A percentile compares a stretch with the other conserved stretches of the same genome.
phyloP scores from a whole-genome alignment of 2,888 invertebrate species.

The Priapulus caudatus region DNA sequence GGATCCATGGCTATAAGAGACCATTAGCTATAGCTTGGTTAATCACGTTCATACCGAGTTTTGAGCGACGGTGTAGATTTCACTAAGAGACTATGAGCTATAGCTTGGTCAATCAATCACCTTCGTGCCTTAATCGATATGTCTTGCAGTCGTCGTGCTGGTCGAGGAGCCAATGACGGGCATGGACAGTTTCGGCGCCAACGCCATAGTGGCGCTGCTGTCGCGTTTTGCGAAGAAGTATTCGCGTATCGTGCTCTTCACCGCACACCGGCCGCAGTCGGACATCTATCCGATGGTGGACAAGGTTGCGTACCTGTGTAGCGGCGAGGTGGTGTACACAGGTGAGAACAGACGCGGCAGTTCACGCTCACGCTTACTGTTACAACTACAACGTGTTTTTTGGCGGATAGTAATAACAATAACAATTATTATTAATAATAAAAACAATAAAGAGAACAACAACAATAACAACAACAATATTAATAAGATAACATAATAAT shows the following conservation, averaged over 20 bases:
- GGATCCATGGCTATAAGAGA: too few relatives aligned
- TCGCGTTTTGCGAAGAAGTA: constrained; percentile 75
- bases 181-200: constrained; percentile 85
- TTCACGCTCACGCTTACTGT: constrained; percentile 2
- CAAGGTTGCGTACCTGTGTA: constrained; percentile 72
- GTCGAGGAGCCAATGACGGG: constrained; percentile 90
- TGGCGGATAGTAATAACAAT: not conserved
- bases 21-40: too few relatives aligned
- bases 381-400: constrained; percentile 8
- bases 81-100: too few relatives aligned
- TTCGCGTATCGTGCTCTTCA: constrained; percentile 74
- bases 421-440: not conserved
- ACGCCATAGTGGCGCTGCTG: constrained; percentile 81
- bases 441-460: not conserved
- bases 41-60: too few relatives aligned
- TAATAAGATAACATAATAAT: too few relatives aligned
- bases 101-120: too few relatives aligned
- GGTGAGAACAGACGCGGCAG: too few relatives aligned
- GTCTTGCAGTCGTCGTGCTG: constrained; percentile 64
- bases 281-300: constrained; percentile 93
- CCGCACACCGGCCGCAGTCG: constrained; percentile 81
- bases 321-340: constrained; percentile 57
- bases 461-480: not conserved
- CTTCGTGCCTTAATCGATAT: too few relatives aligned
- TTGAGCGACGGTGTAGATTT: too few relatives aligned